These are phyloP conservation scores for Halcyon senegalensis DNA, from an alignment of 2,113 vertebrate species.

Conservation along the genomic window DNA sequence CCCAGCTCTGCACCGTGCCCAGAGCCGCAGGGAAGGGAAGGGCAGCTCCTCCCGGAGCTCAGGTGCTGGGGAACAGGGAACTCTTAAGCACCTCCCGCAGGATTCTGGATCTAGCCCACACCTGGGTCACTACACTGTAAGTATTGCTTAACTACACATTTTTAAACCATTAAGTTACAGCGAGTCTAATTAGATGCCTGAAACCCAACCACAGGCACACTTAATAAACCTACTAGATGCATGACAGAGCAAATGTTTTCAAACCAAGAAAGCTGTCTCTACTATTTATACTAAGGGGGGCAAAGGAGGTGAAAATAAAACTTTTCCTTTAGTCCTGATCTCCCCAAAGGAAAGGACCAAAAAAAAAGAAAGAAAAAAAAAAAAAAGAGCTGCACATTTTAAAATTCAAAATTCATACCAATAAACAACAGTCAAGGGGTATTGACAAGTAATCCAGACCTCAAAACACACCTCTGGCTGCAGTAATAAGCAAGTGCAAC, in stretches of 20 bases:
- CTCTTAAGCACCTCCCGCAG: neutral
- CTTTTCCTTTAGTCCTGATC: neutral
- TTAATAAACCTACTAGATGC: neutral
- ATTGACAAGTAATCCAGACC: neutral
- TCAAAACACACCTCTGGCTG: neutral
- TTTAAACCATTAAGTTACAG: neutral
- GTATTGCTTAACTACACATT: neutral
- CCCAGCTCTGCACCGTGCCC: rapidly evolving
- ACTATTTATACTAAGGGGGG: neutral
- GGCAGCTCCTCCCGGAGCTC: neutral
- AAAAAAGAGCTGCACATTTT: neutral
- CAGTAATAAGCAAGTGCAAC: neutral
- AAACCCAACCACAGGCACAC: neutral
- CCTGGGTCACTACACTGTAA: neutral
- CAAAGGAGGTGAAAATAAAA: neutral
- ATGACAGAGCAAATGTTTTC: neutral
- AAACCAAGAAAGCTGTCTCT: neutral
- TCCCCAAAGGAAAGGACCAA: neutral
- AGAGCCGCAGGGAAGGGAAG: rapidly evolving
- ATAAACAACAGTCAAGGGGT: neutral
- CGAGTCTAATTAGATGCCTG: neutral
- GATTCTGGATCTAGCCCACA: neutral
- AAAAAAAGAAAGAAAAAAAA: rapidly evolving
- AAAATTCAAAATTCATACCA: neutral
- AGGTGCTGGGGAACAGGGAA: neutral